Conservation (phyloP, 2,797 vertebrate species). For the Sebastes kiyomatsui region DNA sequence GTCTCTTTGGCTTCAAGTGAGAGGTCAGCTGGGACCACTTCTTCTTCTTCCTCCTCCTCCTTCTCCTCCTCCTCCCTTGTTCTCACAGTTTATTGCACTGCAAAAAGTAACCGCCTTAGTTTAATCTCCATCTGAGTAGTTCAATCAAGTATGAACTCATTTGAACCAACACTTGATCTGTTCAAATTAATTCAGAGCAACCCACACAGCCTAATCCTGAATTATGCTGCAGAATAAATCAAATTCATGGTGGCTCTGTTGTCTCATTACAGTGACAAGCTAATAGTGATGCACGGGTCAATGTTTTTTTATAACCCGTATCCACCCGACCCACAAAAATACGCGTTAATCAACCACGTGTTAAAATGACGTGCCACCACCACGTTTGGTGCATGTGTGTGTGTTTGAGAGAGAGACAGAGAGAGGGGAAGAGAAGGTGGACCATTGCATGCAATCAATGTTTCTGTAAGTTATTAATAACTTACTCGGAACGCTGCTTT, state of each 20-base stretch:
- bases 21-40: conserved; percentile 59
- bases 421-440: no score
- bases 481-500: no score
- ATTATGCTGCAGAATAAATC: not conserved
- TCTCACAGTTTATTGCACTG: conserved; percentile 8
- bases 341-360: no score
- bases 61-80: not conserved
- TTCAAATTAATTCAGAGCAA: not conserved
- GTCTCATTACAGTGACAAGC: not conserved
- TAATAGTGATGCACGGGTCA: not conserved
- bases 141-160: not conserved
- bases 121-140: not conserved
- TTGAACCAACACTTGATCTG: not conserved
- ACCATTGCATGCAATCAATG: no score
- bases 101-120: conserved; percentile 11
- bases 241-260: not conserved
- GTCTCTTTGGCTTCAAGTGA: conserved; percentile 50
- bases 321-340: no score
- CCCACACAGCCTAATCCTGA: not conserved
- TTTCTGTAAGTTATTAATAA: no score
- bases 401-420: no score
- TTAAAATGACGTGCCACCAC: no score
- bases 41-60: not conserved
- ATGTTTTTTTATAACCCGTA: no score
- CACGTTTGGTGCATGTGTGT: no score